Evolutionary conservation across 2,113 vertebrate species (phyloP), one percentile per base, ranked within the genome.

Genomic region (Eleginops maclovinus): DNA sequence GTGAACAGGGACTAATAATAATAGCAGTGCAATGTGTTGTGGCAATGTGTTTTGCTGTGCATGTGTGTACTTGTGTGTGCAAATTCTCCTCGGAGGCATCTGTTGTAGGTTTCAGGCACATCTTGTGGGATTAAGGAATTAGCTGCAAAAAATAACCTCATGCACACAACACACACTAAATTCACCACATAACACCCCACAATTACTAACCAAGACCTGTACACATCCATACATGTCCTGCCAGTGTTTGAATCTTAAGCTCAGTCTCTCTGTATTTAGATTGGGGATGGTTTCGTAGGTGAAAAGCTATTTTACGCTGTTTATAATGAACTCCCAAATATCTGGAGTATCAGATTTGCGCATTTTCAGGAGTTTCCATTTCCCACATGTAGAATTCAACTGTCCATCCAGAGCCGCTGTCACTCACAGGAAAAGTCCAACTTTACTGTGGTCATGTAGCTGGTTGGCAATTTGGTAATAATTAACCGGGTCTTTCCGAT

Each of bases 61-160:
- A 47, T 49, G 28, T 71, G 51, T 43, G 49, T 76, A 43, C 56
- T 4, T 66, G 53, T 53, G 31, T 63, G 49, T n/a, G 63, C 16
- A 31, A 43, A 49, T 75, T 70, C 1, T 62, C 56, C 71, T 69
- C 17, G 2, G 43, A 81, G 56, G 77, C 75, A 88, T 86, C 70
- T 75, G 68, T 77, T 83, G 62, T 70, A 79, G 73, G 75, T 85
- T 86, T 85, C 49, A 54, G 24, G 51, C 84, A 84, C 66, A 89
- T 85, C 72, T 77, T 73, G 65, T 62, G 22, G 66, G 70, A 87
- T 90, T 84, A 85, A 75, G n/a, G 49, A 85, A 80, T 84, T 85
- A 72, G 54, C 64, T 56, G 36, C 69, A 81, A 77, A 75, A 89
- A 84, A 87, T 86, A 64, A 84, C 81, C 71, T 65, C 72, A 84